Base-by-base conservation (phyloP, 2,797 vertebrate species). In the Coluber constrictor region DNA sequence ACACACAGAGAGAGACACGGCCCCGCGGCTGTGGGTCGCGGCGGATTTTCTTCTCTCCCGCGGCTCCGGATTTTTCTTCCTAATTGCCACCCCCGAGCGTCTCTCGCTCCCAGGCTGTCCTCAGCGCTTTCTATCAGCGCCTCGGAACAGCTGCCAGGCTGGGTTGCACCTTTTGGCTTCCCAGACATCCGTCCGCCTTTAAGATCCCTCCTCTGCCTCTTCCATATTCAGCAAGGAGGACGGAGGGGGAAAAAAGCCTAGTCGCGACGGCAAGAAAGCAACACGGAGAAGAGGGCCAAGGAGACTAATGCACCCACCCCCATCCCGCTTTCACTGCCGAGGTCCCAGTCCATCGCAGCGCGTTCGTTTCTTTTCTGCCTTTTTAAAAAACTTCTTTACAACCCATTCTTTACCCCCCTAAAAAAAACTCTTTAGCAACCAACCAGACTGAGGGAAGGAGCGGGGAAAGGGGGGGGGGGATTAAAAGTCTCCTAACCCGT, bases 111-210 rank as follows among this genome's bases (percentile, higher is more conserved):
- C 97, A 98, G 98, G 98, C 98, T 98, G 98, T 97, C 97, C 95
- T 51, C 94, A 70, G 89, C 90, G 54, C 60, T 74, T 90, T 94
- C 27, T 56, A 29, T 57, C 89, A 95, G 91, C 97, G 97, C 97
- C 96, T 96, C 92, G 91, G 97, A 98, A 98, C 98, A 98, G 98
- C 98, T 99, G 98, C 98, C 94, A 96, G 96, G 95, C 98, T 96
- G 37, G 95, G 96, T 32, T 96, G 91, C 95, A 95, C 97, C 96
- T 97, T 97, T 97, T 96, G 96, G 97, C 94, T 97, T 97, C 96
- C 97, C 97, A 97, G 94, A 94, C 94, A 93, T 15, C 93, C 93
- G 95, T 93, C 96, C 97, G 96, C 96, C 97, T 94, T 93, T 63
- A 90, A 43, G 54, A 92, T 43, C 55, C 16, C 90, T 20, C 94